phyloP scores from a whole-genome alignment of 2,113 vertebrate species.

The Halcyon malimbica region DNA sequence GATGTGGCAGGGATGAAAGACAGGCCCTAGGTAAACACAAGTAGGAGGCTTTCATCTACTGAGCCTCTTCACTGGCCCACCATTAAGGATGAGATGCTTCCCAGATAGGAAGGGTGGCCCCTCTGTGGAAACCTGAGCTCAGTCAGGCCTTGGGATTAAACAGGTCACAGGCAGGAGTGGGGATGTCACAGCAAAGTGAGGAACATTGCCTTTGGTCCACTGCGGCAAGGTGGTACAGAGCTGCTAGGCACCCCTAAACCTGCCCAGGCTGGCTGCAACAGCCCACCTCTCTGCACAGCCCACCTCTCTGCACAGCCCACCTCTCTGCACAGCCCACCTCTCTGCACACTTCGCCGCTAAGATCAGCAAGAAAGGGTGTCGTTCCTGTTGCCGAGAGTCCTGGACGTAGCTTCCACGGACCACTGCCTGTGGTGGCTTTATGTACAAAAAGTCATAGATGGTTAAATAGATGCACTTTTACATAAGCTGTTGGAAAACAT shows the following conservation, averaged over 20 bases:
- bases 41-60: constrained; percentile 35
- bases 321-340: neutral
- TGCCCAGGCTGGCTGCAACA: neutral
- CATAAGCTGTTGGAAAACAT: constrained; percentile 41
- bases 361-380: neutral
- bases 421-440: neutral
- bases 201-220: neutral
- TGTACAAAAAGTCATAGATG: neutral
- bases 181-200: neutral
- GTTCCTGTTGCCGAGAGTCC: neutral
- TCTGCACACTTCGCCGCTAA: neutral
- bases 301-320: neutral
- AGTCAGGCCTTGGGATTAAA: neutral
- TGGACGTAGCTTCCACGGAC: neutral
- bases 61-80: neutral
- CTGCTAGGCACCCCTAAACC: neutral
- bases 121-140: neutral
- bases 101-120: neutral
- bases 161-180: neutral
- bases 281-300: neutral
- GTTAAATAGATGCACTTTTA: neutral
- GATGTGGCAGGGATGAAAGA: constrained; percentile 14
- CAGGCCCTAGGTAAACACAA: constrained; percentile 31
- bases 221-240: neutral
- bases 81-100: neutral